phyloP scores from a whole-genome alignment of 2,797 vertebrate species.

The Limosa lapponica region DNA sequence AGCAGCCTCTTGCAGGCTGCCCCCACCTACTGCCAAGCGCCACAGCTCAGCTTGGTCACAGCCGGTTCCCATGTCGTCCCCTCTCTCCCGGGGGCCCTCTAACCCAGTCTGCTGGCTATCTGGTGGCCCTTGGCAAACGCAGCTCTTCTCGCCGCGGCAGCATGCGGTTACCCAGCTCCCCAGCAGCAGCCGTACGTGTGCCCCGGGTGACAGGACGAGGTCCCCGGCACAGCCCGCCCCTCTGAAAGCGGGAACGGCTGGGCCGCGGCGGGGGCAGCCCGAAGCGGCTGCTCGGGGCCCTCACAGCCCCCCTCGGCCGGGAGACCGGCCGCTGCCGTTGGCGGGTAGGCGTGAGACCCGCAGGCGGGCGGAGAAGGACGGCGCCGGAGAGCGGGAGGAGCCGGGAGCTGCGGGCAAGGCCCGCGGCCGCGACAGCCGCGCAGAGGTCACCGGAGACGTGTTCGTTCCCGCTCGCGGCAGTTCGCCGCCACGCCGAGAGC shows the following conservation, averaged over 20 bases:
- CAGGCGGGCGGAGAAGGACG: too few species aligned
- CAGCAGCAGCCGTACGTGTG: rapidly evolving
- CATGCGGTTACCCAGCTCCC: not conserved
- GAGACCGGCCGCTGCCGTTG: not conserved
- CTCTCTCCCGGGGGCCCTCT: not conserved
- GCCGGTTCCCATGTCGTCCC: rapidly evolving
- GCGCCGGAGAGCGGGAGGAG: not conserved
- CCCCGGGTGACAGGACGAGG: rapidly evolving
- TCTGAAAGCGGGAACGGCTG: not conserved
- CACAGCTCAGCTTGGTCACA: not conserved
- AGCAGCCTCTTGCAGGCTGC: not conserved
- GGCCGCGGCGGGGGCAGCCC: not conserved
- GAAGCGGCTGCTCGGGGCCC: not conserved
- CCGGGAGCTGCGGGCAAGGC: not conserved
- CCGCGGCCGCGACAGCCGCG: not conserved
- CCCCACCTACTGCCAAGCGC: not conserved
- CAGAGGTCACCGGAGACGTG: not conserved
- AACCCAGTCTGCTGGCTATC: rapidly evolving
- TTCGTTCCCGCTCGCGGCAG: rapidly evolving
- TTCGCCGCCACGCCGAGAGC: not conserved
- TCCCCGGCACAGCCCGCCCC: not conserved
- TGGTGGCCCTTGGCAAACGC: rapidly evolving
- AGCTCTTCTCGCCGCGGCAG: rapidly evolving
- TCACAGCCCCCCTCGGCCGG: not conserved
- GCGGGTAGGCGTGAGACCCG: rapidly evolving